phyloP scores from a whole-genome alignment of 2,797 vertebrate species.

The Petrocephalus schoutedeni region DNA sequence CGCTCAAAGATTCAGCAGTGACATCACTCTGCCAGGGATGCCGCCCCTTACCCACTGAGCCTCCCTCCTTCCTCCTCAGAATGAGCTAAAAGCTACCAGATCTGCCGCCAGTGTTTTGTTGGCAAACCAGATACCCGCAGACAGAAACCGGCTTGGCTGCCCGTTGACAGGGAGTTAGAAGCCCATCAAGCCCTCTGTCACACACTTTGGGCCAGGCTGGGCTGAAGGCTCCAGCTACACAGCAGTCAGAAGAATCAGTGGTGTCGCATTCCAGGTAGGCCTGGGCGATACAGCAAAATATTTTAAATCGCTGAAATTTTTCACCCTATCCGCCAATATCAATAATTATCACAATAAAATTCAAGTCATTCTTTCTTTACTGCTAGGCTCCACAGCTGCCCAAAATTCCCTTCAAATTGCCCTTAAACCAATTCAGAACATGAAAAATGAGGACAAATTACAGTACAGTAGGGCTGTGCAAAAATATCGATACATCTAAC shows the following conservation, averaged over 20 bases:
- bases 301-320: background rate
- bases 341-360: too few species aligned
- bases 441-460: background rate
- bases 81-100: too few species aligned
- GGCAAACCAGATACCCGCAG: background rate
- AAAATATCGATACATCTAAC: too few species aligned
- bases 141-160: background rate
- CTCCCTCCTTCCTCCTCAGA: too few species aligned
- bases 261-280: background rate
- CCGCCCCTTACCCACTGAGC: background rate
- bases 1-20: background rate
- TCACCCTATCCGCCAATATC: background rate
- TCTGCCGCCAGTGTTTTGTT: background rate
- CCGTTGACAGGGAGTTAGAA: background rate
- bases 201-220: background rate
- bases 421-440: background rate
- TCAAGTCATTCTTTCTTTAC: background rate
- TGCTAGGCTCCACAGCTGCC: background rate
- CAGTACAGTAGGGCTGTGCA: too few species aligned
- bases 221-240: background rate
- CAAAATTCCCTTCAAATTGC: background rate
- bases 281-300: background rate
- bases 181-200: background rate
- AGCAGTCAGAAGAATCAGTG: background rate
- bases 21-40: background rate